Conservation (phyloP, 2,888 invertebrate genomes). For the Lordiphosa andalusiaca region DNA sequence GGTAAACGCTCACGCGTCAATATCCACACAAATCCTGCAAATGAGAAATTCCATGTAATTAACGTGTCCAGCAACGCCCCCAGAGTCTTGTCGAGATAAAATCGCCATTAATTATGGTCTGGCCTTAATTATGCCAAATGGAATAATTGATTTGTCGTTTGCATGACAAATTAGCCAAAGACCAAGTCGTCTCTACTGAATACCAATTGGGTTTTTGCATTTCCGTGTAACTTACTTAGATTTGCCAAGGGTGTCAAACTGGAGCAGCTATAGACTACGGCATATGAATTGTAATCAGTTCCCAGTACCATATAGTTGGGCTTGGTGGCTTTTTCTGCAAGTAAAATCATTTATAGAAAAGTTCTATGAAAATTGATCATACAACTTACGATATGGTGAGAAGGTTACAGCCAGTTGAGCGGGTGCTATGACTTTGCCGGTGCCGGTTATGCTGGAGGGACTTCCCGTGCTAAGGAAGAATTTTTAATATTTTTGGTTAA, state of each 20-base stretch:
- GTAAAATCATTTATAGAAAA: background rate
- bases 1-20: constrained; percentile 74
- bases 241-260: constrained; percentile 64
- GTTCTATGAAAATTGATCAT: background rate
- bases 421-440: constrained; percentile 68
- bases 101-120: constrained; percentile 44
- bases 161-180: constrained; percentile 53
- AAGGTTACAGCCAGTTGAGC: constrained; percentile 73
- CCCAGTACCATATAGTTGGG: constrained; percentile 83
- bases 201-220: constrained; percentile 7
- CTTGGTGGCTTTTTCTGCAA: constrained; percentile 36
- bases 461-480: constrained; percentile 54
- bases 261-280: constrained; percentile 84
- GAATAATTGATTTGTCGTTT: constrained; percentile 53
- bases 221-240: constrained; percentile 67
- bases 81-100: constrained; percentile 24
- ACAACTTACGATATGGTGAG: constrained; percentile 56
- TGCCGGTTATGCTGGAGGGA: constrained; percentile 63
- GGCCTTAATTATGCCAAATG: constrained; percentile 54
- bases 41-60: constrained; percentile 31
- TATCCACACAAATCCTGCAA: constrained; percentile 70
- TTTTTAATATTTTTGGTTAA: background rate
- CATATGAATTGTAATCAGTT: constrained; percentile 84
- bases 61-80: constrained; percentile 26
- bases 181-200: constrained; percentile 22